Percentiles rank a stretch among this genome's conserved stretches.
Conservation (phyloP, 30 jellyfish, hydroid and myxozoan genomes). For the Turritopsis dohrnii region DNA sequence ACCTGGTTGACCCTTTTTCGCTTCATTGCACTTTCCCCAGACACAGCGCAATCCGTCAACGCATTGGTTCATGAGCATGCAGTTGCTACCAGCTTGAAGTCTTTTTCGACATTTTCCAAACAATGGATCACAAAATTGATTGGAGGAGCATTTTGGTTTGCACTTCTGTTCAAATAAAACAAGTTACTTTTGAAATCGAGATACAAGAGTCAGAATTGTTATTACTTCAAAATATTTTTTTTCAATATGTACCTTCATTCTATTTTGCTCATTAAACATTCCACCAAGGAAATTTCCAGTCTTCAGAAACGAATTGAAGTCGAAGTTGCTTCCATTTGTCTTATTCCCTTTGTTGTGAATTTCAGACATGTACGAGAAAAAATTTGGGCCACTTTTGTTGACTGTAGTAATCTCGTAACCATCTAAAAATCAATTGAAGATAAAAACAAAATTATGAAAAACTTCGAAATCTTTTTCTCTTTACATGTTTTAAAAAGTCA, state of each 20-base stretch:
- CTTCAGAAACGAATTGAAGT: background rate
- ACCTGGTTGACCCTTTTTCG: conserved; percentile 58
- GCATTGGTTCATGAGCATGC: conserved; percentile 53
- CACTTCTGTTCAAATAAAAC: conserved; percentile 37
- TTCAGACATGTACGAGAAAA: conserved; percentile 14
- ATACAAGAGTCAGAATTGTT: too few species aligned
- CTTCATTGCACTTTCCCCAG: conserved; percentile 67
- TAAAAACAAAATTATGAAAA: too few species aligned
- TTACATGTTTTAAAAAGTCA: too few species aligned
- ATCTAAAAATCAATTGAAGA: conserved; percentile 14
- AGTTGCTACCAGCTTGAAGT: conserved; percentile 38
- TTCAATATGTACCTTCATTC: background rate
- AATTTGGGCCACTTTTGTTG: conserved; percentile 22
- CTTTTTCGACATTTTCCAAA: conserved; percentile 48
- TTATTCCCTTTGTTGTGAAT: background rate
- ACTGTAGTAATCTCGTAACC: conserved; percentile 23
- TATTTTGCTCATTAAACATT: background rate
- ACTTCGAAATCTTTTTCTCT: too few species aligned
- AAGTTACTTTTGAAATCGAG: background rate
- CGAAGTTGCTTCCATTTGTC: background rate
- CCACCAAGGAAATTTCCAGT: background rate
- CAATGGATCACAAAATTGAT: conserved; percentile 55
- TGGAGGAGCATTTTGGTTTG: conserved; percentile 49
- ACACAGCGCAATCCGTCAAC: conserved; percentile 36
- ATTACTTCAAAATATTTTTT: too few species aligned